Base-by-base conservation (phyloP, 2,113 vertebrate species). In the Menidia beryllina region DNA sequence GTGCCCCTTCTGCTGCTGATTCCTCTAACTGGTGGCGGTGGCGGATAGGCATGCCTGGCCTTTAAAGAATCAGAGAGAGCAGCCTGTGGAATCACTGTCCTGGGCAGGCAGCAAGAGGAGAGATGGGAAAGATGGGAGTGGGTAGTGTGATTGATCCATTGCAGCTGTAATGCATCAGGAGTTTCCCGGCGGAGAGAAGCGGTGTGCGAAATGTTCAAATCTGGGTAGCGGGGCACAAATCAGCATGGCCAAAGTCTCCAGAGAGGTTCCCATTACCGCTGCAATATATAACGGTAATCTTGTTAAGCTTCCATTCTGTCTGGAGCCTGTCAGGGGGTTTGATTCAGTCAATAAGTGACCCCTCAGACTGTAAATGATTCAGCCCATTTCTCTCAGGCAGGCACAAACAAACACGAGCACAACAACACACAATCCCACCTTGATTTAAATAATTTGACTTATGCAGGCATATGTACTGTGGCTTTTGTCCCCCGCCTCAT, bases 261-360 rank as follows among this genome's bases (percentile, higher is more conserved):
- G 88, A 86, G 88, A 88, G 87, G 72, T 62, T 84, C 77, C 86
- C 84, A 88, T 91, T 89, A 90, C 82, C 27, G 72, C 75, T 71
- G 78, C 89, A 88, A 89, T 90, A 89, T 90, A 86, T 87, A 87
- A 86, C 88, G 74, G 77, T 91, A 87, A 92, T 91, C 89, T 90
- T 73, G 88, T 91, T 90, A 92, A 88, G 88, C 87, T 43, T 80
- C 82, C 86, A 75, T 87, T 86, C 83, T 23, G 83, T 68, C 78
- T 77, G 63, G 69, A 70, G 34, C 65, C 75, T 68, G 82, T 87
- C 79, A 77, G 73, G 85, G 73, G 83, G 68, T 30, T 82, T 82
- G 80, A 72, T 77, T 82, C 75, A 81, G 89, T 91, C 88, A 86
- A 87, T 91, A 89, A 91, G 86, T 87, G 86, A 88, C 81, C 89